These are phyloP conservation scores for Carassius auratus DNA, from an alignment of 2,113 vertebrate genomes.

Conservation along the genomic window DNA sequence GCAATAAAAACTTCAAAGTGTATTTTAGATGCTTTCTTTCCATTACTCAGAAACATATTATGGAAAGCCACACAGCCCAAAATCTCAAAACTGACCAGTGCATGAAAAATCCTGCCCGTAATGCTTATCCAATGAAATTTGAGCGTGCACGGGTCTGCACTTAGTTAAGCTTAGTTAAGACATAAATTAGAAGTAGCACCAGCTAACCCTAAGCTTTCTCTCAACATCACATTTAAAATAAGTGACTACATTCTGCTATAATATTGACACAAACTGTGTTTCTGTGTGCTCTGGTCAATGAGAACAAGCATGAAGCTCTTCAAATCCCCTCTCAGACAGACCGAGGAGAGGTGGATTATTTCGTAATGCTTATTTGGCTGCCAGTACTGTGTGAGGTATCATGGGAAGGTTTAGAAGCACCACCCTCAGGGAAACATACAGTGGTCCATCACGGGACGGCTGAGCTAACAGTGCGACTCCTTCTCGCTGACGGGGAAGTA, in stretches of 20 bases:
- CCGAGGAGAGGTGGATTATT: background rate
- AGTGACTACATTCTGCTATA: background rate
- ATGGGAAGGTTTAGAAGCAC: constrained; percentile 32
- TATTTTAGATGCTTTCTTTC: too few relatives aligned
- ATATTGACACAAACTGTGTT: background rate
- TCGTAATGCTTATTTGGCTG: constrained; percentile 47
- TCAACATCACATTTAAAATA: background rate
- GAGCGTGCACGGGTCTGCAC: too few relatives aligned
- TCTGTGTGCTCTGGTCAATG: background rate
- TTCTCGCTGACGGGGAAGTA: constrained; percentile 73
- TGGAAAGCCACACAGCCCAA: too few relatives aligned
- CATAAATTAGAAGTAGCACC: background rate
- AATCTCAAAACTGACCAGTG: background rate
- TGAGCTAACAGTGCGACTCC: constrained; percentile 74
- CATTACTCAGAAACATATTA: too few relatives aligned
- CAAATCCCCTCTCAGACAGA: background rate
- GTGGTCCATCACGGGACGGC: constrained; percentile 43
- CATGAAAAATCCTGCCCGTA: background rate
- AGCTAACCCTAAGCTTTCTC: too few relatives aligned
- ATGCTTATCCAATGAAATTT: background rate
- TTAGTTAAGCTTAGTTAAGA: too few relatives aligned
- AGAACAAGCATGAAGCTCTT: background rate
- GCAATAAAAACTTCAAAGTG: too few relatives aligned
- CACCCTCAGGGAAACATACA: constrained; percentile 45
- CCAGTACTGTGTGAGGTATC: constrained; percentile 55